Evolutionary conservation across 2,113 vertebrate species (phyloP).

Genomic region (Cnemophilus loriae): DNA sequence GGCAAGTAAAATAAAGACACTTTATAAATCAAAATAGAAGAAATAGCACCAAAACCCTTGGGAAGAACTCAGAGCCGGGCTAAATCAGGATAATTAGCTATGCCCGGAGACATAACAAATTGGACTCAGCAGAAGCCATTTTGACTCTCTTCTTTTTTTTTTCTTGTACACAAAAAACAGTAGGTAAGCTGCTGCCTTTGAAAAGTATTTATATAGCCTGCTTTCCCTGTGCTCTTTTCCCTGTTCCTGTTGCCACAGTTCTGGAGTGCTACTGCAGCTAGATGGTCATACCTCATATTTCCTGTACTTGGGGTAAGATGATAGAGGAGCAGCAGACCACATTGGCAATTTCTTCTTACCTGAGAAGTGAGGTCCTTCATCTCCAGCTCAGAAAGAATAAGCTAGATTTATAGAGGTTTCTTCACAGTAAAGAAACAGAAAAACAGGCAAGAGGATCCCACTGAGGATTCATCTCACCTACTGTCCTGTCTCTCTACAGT

Average conservation of each 20-base stretch:
- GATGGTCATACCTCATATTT: not conserved
- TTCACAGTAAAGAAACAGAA: not conserved
- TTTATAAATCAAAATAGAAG: constrained; percentile 15
- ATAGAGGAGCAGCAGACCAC: not conserved
- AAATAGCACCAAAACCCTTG: constrained; percentile 10
- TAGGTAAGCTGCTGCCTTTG: not conserved
- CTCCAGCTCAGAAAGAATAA: not conserved
- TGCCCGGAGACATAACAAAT: not conserved
- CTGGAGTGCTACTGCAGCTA: not conserved
- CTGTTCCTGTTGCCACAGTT: not conserved
- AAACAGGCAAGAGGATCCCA: not conserved
- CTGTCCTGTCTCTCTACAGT: not conserved
- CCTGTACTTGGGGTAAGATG: not conserved
- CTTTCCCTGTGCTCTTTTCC: not conserved
- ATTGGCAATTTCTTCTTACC: not conserved
- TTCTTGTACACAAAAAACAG: not conserved
- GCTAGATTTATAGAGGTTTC: not conserved
- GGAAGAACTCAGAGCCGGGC: not conserved
- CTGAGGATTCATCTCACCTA: not conserved
- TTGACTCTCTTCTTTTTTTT: not conserved
- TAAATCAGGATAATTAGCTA: constrained; percentile 24
- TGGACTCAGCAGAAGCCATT: not conserved
- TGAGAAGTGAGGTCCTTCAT: not conserved
- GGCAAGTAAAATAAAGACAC: constrained; percentile 17
- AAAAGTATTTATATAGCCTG: not conserved